phyloP scores from a whole-genome alignment of 2,888 invertebrate genomes.

The Matsumyia berberina region DNA sequence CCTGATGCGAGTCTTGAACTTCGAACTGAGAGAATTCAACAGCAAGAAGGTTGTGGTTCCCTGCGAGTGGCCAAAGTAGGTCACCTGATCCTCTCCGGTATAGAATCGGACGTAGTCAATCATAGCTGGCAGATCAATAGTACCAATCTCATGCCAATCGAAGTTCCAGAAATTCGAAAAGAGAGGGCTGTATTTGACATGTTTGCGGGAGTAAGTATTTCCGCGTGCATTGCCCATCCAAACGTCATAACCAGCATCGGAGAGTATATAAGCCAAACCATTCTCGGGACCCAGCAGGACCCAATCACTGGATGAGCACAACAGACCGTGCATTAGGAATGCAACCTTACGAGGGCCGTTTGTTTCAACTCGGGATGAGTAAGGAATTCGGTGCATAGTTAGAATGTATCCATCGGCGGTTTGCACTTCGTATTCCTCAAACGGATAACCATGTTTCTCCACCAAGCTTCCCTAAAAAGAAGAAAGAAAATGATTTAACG shows the following conservation, averaged over 20 bases:
- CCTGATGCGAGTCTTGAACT: slow-evolving; percentile 78
- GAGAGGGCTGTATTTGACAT: slow-evolving; percentile 77
- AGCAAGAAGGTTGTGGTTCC: slow-evolving; percentile 80
- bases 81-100: slow-evolving; percentile 77
- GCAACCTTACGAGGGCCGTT: slow-evolving; percentile 77
- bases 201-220: slow-evolving; percentile 80
- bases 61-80: slow-evolving; percentile 80
- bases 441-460: slow-evolving; percentile 77
- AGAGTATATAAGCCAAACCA: slow-evolving; percentile 79
- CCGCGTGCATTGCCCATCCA: slow-evolving; percentile 82
- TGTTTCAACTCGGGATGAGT: slow-evolving; percentile 77
- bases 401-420: slow-evolving; percentile 81
- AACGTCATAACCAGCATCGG: slow-evolving; percentile 81
- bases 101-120: slow-evolving; percentile 78
- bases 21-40: slow-evolving; percentile 76
- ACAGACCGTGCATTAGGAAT: slow-evolving; percentile 81
- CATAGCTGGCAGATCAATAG: slow-evolving; percentile 80
- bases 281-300: slow-evolving; percentile 78
- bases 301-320: slow-evolving; percentile 81
- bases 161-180: slow-evolving; percentile 80
- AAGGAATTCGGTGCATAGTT: slow-evolving; percentile 81
- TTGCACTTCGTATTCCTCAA: slow-evolving; percentile 86
- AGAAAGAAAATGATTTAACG: neutral
- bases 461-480: slow-evolving; percentile 60
- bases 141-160: slow-evolving; percentile 81